A percentile compares a stretch with the other conserved stretches of the same genome.
Conservation (phyloP, 2,888 invertebrate genomes). For the Dione vanillae region DNA sequence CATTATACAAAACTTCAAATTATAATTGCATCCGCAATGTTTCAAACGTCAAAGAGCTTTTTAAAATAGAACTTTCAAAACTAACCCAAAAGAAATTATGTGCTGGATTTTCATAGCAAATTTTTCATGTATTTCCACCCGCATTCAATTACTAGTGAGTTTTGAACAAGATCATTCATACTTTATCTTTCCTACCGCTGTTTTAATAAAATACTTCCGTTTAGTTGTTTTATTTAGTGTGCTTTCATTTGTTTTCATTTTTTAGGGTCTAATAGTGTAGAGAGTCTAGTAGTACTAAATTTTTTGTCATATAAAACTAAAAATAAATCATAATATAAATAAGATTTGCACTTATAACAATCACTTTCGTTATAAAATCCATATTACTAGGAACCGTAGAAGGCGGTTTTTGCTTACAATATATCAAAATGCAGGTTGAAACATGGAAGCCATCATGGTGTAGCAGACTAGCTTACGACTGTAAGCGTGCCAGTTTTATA, state of each 20-base stretch:
- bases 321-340: too few species aligned
- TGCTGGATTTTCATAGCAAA: constrained; percentile 10
- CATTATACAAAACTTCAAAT: background rate
- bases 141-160: constrained; percentile 20
- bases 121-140: background rate
- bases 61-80: constrained; percentile 11
- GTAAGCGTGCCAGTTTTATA: too few species aligned
- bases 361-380: too few species aligned
- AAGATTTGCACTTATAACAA: too few species aligned
- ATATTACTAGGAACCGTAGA: background rate
- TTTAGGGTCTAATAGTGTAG: too few species aligned
- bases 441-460: background rate
- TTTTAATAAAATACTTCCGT: constrained; percentile 24
- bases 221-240: constrained; percentile 12
- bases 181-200: constrained; percentile 21
- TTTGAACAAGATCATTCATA: constrained; percentile 11
- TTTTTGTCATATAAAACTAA: background rate
- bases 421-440: background rate
- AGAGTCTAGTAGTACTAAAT: too few species aligned
- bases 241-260: background rate
- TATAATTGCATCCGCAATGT: constrained; percentile 1
- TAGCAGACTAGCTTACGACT: too few species aligned
- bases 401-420: background rate
- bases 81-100: background rate
- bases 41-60: constrained; percentile 3